Evolutionary conservation across 2,888 invertebrate genomes (phyloP).

Genomic region (Dugesia japonica): DNA sequence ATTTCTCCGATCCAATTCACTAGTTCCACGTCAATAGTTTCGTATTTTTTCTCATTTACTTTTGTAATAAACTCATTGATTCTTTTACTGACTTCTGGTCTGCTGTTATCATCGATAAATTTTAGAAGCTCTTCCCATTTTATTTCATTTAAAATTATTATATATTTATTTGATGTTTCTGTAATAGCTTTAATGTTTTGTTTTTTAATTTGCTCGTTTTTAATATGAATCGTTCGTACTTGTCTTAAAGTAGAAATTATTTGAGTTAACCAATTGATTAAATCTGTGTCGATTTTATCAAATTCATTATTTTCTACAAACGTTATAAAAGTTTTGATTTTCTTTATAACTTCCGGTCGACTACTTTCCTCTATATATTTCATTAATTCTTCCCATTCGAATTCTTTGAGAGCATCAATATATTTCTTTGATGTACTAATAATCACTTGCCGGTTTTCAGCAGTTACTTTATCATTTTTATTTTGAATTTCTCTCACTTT

Average conservation of each 20-base stretch:
- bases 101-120: not conserved
- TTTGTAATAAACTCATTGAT: not conserved
- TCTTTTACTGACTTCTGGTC: not conserved
- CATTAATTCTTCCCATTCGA: not conserved
- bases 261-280: not conserved
- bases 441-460: not conserved
- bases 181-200: not conserved
- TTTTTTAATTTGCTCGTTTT: not conserved
- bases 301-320: not conserved
- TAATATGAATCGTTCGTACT: not conserved
- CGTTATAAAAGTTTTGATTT: not conserved
- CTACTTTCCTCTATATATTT: not conserved
- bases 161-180: not conserved
- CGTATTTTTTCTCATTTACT: not conserved
- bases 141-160: not conserved
- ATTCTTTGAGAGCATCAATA: not conserved
- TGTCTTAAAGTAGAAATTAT: not conserved
- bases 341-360: not conserved
- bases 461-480: not conserved
- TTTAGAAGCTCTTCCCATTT: not conserved
- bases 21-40: not conserved
- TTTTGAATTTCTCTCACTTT: not conserved
- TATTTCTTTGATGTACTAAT: not conserved
- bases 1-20: not conserved
- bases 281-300: not conserved